Percentiles rank a stretch among this genome's conserved stretches.
phyloP scores from a whole-genome alignment of 2,113 vertebrate species.

The Grus americana region DNA sequence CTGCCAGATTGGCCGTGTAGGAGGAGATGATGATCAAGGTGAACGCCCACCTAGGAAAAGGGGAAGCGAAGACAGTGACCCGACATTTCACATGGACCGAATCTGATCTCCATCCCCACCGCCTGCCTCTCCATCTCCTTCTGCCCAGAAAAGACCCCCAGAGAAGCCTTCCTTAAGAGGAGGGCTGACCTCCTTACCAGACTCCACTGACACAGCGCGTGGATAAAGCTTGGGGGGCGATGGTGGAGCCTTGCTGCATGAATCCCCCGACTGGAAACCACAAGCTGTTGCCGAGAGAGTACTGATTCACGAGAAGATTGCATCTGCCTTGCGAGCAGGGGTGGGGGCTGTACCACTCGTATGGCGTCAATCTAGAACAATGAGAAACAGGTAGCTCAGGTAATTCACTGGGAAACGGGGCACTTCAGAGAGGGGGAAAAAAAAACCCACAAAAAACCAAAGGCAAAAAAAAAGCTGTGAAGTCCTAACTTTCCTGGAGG shows the following conservation, averaged over 20 bases:
- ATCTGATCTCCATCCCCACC: background rate
- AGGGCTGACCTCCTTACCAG: constrained; percentile 82
- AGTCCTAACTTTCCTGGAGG: background rate
- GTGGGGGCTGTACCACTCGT: constrained; percentile 98
- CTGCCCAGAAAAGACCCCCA: background rate
- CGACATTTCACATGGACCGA: background rate
- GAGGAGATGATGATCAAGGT: constrained; percentile 99
- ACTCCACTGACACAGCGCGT: constrained; percentile 97
- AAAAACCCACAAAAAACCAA: background rate
- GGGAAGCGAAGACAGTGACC: background rate
- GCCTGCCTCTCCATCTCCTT: background rate
- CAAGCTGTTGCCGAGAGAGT: constrained; percentile 95
- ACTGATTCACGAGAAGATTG: constrained; percentile 95
- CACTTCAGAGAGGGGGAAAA: background rate
- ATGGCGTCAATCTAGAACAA: constrained; percentile 86
- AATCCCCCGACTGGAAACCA: constrained; percentile 98
- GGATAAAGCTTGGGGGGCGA: constrained; percentile 93
- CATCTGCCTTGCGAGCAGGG: constrained; percentile 92
- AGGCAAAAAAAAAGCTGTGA: background rate
- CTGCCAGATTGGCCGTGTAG: constrained; percentile 96
- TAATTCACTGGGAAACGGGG: background rate
- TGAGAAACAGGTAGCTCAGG: background rate
- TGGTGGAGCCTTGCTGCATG: constrained; percentile 98
- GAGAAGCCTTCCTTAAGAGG: background rate
- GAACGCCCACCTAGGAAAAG: constrained; percentile 91